phyloP scores from a whole-genome alignment of 2,888 invertebrate species.

The Thymelicus acteon region DNA sequence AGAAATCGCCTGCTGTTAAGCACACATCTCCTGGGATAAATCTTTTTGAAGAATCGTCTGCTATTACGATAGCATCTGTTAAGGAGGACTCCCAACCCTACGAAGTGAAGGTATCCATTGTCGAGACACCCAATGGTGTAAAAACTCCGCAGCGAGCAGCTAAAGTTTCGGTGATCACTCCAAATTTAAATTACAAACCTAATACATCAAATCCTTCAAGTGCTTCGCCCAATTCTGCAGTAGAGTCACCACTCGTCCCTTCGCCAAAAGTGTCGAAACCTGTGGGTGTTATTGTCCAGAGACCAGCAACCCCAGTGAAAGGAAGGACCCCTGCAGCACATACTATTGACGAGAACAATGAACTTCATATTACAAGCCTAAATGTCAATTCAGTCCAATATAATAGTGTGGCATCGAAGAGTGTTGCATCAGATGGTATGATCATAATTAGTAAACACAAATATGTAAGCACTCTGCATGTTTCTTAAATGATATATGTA shows the following conservation, averaged over 20 bases:
- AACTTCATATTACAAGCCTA: conserved; percentile 45
- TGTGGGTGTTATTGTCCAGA: conserved; percentile 44
- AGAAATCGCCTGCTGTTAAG: conserved; percentile 39
- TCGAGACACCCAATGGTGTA: conserved; percentile 42
- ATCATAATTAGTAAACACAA: conserved; percentile 34
- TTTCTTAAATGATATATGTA: background rate
- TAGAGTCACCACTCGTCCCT: conserved; percentile 53
- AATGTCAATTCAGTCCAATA: conserved; percentile 47
- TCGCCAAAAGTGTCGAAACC: conserved; percentile 51
- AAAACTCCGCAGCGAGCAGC: conserved; percentile 45
- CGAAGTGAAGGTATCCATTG: conserved; percentile 32
- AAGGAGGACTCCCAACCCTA: conserved; percentile 30
- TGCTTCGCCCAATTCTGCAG: conserved; percentile 11
- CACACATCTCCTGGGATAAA: conserved; percentile 26
- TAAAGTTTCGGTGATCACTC: conserved; percentile 55
- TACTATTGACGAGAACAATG: conserved; percentile 47
- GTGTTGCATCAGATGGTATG: conserved; percentile 58
- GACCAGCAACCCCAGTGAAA: conserved; percentile 40
- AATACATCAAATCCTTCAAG: conserved; percentile 16
- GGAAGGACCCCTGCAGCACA: conserved; percentile 44
- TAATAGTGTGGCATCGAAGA: conserved; percentile 42
- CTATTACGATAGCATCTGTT: conserved; percentile 15
- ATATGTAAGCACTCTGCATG: conserved; percentile 12
- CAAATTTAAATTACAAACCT: conserved; percentile 46
- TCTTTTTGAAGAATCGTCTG: background rate